phyloP scores from a whole-genome alignment of 1,140 invertebrate genomes.

The Penaeus vannamei region DNA sequence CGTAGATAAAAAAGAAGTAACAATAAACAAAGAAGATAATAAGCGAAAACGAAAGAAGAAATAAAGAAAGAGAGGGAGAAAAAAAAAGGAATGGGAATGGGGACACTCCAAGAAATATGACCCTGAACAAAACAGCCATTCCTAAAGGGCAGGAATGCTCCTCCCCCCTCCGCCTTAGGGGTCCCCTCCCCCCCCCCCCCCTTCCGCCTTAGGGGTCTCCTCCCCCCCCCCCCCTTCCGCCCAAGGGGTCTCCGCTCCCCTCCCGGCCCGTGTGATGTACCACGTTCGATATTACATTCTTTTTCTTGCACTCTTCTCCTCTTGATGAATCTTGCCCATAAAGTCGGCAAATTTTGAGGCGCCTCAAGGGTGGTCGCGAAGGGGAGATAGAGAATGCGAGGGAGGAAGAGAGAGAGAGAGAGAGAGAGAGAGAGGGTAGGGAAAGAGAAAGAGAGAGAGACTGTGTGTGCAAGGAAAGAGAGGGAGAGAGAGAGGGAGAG shows the following conservation, averaged over 20 bases:
- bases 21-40: not conserved
- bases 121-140: no score
- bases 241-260: not conserved
- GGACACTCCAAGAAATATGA: not conserved
- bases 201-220: not conserved
- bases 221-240: not conserved
- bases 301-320: conserved; percentile 38
- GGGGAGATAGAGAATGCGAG: conserved; percentile 16
- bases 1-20: no score
- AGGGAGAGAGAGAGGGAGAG: no score
- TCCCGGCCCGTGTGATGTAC: conserved; percentile 34
- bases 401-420: conserved; percentile 38
- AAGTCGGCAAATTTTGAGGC: no score
- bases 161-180: no score
- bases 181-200: not conserved
- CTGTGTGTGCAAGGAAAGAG: no score
- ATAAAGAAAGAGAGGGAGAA: not conserved
- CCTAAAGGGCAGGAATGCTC: no score
- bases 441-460: no score
- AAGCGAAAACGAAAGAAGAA: not conserved
- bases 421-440: not conserved
- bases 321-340: conserved; percentile 46
- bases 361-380: no score
- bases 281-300: conserved; percentile 51
- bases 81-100: conserved; percentile 17